These are phyloP conservation scores for Megaceryle alcyon DNA, from an alignment of 2,797 vertebrate genomes.

Conservation along the genomic window DNA sequence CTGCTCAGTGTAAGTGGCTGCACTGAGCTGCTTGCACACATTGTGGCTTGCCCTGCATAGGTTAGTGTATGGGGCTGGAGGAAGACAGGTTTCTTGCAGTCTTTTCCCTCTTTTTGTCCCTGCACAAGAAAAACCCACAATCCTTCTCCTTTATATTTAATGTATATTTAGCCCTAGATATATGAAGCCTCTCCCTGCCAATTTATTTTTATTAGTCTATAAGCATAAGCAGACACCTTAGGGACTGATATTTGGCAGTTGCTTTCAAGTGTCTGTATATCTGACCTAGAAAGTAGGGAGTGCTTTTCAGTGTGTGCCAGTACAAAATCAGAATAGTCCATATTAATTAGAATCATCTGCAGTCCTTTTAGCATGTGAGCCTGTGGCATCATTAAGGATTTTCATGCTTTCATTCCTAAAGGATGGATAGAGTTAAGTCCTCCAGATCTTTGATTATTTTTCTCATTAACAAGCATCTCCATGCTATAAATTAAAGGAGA, in stretches of 20 bases:
- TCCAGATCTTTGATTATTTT: slow-evolving; percentile 67
- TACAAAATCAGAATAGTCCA: slow-evolving; percentile 35
- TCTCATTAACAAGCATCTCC: slow-evolving; percentile 64
- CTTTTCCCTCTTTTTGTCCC: not conserved
- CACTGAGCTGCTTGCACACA: not conserved
- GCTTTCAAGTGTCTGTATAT: slow-evolving; percentile 45
- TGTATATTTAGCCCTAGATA: not conserved
- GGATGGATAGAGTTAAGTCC: slow-evolving; percentile 45
- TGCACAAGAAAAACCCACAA: not conserved
- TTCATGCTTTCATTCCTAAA: slow-evolving; percentile 59
- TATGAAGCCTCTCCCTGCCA: not conserved
- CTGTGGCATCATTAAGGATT: slow-evolving; percentile 68
- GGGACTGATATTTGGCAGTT: slow-evolving; percentile 38
- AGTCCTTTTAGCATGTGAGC: slow-evolving; percentile 44
- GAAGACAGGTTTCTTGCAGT: not conserved
- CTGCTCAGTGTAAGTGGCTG: not conserved
- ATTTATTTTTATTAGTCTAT: not conserved
- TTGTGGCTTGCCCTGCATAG: not conserved
- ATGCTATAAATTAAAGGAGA: slow-evolving; percentile 56
- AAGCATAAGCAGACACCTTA: slow-evolving; percentile 32
- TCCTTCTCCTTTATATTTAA: not conserved
- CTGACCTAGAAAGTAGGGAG: slow-evolving; percentile 61
- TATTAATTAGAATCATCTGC: slow-evolving; percentile 70
- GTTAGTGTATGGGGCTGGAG: not conserved
- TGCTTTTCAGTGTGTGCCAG: slow-evolving; percentile 14